Evolutionary conservation across 2,113 vertebrate species (phyloP).

Genomic region (Rhinogobius similis): DNA sequence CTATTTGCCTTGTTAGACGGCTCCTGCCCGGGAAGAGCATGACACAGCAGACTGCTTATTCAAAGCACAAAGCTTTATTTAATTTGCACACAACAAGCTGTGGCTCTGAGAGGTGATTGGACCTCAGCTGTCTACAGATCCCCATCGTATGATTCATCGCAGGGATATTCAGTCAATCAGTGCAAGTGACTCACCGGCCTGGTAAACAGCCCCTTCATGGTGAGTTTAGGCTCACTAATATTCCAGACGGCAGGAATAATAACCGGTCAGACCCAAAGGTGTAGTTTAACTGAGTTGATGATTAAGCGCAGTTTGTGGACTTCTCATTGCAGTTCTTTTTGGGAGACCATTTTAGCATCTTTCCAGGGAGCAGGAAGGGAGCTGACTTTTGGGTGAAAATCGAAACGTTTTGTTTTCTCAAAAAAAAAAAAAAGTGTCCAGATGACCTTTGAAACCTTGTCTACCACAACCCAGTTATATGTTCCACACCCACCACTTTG

Average conservation of each 20-base stretch:
- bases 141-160: conserved; percentile 40
- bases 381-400: no score
- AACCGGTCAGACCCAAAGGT: background rate
- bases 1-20: conserved; percentile 4
- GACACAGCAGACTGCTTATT: conserved; percentile 7
- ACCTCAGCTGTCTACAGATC: conserved; percentile 16
- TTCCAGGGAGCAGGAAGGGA: no score
- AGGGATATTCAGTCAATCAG: conserved; percentile 16
- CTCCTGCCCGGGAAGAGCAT: background rate
- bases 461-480: no score
- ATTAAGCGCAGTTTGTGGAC: no score
- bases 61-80: conserved; percentile 5
- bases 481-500: no score
- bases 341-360: background rate
- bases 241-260: conserved; percentile 18
- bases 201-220: conserved; percentile 16
- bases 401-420: no score
- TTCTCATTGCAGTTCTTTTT: background rate
- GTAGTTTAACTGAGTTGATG: background rate
- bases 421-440: no score
- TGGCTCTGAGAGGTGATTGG: conserved; percentile 13
- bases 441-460: no score
- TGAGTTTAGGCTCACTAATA: conserved; percentile 21
- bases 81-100: conserved; percentile 21
- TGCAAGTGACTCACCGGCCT: conserved; percentile 36